These are phyloP conservation scores for Lordiphosa fenestrarum DNA, from an alignment of 2,888 invertebrate genomes.

Conservation along the genomic window DNA sequence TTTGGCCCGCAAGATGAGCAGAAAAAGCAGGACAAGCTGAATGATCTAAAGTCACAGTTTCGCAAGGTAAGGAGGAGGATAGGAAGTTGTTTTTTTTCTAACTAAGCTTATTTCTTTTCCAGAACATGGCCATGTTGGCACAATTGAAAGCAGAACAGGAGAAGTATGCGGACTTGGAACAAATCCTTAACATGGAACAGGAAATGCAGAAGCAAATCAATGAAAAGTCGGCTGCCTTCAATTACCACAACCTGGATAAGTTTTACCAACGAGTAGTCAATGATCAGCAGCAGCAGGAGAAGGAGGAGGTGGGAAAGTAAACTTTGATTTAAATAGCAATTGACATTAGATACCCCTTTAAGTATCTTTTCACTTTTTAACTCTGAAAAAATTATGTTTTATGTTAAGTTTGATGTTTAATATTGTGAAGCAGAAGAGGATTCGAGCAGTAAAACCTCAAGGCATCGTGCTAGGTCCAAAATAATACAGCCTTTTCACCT, in stretches of 20 bases:
- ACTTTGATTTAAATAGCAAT: too few relatives aligned
- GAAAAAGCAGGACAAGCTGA: constrained; percentile 41
- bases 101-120: background rate
- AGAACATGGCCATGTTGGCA: constrained; percentile 59
- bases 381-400: too few relatives aligned
- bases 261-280: constrained; percentile 19
- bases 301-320: too few relatives aligned
- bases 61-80: constrained; percentile 53
- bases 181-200: constrained; percentile 31
- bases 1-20: constrained; percentile 57
- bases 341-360: too few relatives aligned
- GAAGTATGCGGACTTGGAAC: constrained; percentile 35
- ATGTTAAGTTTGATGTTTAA: too few relatives aligned
- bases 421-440: too few relatives aligned
- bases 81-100: background rate
- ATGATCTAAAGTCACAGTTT: constrained; percentile 53
- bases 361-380: too few relatives aligned
- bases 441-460: too few relatives aligned
- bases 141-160: constrained; percentile 45
- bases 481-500: too few relatives aligned
- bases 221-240: constrained; percentile 23
- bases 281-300: background rate
- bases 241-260: constrained; percentile 28
- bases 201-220: constrained; percentile 37
- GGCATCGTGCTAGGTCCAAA: too few relatives aligned